phyloP scores from a whole-genome alignment of 2,888 invertebrate genomes.

The Melanophora roralis region DNA sequence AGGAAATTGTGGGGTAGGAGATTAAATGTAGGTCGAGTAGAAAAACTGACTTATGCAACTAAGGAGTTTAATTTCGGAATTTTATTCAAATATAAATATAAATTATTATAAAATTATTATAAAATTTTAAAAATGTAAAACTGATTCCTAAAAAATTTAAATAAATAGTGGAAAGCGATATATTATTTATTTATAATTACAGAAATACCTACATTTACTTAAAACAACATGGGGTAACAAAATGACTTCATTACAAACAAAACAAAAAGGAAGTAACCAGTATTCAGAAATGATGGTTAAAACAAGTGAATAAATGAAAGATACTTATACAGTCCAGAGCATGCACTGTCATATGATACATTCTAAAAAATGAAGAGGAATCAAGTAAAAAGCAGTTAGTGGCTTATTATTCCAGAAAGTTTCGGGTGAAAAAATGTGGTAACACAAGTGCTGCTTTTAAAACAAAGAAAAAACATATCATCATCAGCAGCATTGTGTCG shows the following conservation, averaged over 20 bases:
- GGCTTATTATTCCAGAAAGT: constrained; percentile 60
- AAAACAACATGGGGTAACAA: constrained; percentile 61
- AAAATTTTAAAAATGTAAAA: too few relatives aligned
- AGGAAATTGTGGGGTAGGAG: too few relatives aligned
- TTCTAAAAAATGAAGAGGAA: neutral
- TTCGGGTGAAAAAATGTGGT: constrained; percentile 52
- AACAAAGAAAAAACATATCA: constrained; percentile 35
- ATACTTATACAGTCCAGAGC: constrained; percentile 10
- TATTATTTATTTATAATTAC: constrained; percentile 22
- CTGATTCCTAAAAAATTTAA: too few relatives aligned
- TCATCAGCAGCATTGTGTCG: constrained; percentile 47
- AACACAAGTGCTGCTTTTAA: constrained; percentile 50
- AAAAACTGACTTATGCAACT: too few relatives aligned
- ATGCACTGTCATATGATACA: constrained; percentile 7
- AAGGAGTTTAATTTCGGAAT: too few relatives aligned
- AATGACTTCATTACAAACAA: constrained; percentile 64
- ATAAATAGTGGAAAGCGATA: constrained; percentile 28
- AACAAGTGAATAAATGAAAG: constrained; percentile 60
- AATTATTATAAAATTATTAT: too few relatives aligned
- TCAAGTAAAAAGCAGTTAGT: constrained; percentile 55
- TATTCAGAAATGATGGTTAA: constrained; percentile 45
- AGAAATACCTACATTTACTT: constrained; percentile 56
- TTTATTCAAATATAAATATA: too few relatives aligned
- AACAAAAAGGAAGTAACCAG: too few relatives aligned
- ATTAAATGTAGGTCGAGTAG: too few relatives aligned